Evolutionary conservation across 2,113 vertebrate genomes (phyloP), one percentile per base, ranked within the genome.

Genomic region (Tyrannus savana): DNA sequence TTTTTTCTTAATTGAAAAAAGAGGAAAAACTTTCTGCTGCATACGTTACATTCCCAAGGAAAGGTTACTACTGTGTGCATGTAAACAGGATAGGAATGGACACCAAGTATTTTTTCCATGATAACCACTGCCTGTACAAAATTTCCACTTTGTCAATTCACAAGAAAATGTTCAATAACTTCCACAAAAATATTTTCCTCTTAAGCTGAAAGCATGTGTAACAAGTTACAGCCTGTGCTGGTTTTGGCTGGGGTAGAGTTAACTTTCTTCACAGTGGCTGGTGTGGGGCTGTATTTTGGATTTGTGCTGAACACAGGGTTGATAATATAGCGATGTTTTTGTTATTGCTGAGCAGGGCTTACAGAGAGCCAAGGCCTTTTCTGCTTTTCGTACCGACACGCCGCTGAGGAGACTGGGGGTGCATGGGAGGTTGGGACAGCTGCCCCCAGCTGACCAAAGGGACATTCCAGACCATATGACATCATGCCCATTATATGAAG

Each of bases 321-420:
- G 68, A 10, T 33, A 19, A 66, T 37, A 66, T 0, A 44, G 37
- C 74, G 59, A 12, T 19, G 3, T 19, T 42, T 42, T 19, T 15
- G 27, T 33, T 73, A 33, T 19, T 73, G 35, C 18, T 42, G 14
- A 73, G 37, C 50, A 50, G 35, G 17, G 37, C 37, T 63, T 3
- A 17, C 19, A n/a, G 30, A 79, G n/a, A 47, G 16, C 6, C 31
- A 11, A 49, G 35, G 25, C 14, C 15, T 35, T 22, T 22, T 35
- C 55, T 82, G 44, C 30, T n/a, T 59, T 50, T 50, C 5, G 3
- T 49, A 31, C 25, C 56, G 31, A 35, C 25, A 31, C 0, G 0
- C n/a, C 50, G 58, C 6, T 37, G 67, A 56, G 31, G 25, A 19
- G 25, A 21, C 35, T 27, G 66, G 21, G 4, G 2, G 19, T 19